Conservation (phyloP, 2,113 vertebrate species). For the Cardinalis cardinalis region DNA sequence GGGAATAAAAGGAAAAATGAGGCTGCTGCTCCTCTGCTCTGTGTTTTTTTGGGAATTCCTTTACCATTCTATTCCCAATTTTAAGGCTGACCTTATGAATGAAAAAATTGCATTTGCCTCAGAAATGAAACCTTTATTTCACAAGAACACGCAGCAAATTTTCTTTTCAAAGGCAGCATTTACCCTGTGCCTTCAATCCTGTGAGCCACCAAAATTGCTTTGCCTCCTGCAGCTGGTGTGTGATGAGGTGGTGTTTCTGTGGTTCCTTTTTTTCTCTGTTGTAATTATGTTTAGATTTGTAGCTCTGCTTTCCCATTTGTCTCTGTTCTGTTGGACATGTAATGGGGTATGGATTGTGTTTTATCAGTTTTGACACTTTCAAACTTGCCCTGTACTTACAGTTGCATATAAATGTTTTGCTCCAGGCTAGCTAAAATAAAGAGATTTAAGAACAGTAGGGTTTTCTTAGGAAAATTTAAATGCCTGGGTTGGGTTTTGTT, state of each 20-base stretch:
- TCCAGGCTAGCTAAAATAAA: background rate
- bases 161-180: background rate
- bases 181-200: background rate
- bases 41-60: background rate
- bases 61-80: background rate
- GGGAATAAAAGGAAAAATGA: background rate
- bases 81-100: background rate
- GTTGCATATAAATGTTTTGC: background rate
- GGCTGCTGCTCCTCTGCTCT: background rate
- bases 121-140: background rate
- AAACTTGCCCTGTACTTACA: background rate
- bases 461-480: background rate
- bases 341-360: background rate
- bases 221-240: background rate
- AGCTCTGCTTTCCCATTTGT: background rate
- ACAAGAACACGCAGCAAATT: background rate
- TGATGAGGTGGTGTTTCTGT: background rate
- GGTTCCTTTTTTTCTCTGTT: background rate
- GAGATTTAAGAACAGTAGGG: background rate
- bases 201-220: background rate
- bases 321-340: rapidly evolving
- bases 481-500: background rate
- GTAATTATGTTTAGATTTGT: background rate
- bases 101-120: background rate
- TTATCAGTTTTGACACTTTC: background rate